Conservation (phyloP, 2,797 vertebrate genomes). For the Oceanodroma leucorhoa region DNA sequence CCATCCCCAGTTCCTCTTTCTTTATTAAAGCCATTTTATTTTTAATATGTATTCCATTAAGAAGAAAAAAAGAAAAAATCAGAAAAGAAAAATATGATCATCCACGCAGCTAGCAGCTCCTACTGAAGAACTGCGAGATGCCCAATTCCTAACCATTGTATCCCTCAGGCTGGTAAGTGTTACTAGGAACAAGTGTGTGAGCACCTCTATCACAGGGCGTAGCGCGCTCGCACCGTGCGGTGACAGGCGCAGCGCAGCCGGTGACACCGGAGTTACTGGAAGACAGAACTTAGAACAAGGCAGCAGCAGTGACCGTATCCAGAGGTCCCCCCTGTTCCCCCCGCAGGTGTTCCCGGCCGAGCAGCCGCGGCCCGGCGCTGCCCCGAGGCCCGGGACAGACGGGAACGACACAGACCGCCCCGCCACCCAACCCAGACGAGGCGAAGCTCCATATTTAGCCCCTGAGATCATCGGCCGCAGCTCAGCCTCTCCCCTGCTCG, state of each 20-base stretch:
- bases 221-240: neutral
- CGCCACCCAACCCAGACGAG: neutral
- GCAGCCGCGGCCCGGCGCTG: neutral
- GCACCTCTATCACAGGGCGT: neutral
- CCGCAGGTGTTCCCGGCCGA: neutral
- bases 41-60: neutral
- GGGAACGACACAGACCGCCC: neutral
- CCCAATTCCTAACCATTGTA: conserved; percentile 1
- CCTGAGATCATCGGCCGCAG: neutral
- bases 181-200: neutral
- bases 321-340: neutral
- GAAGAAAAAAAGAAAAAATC: neutral
- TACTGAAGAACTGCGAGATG: neutral
- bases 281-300: conserved; percentile 50
- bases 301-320: conserved; percentile 36
- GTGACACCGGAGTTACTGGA: neutral
- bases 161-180: neutral
- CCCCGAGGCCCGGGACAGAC: neutral
- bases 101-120: neutral
- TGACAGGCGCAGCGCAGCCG: neutral
- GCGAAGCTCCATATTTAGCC: neutral
- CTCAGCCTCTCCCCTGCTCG: neutral
- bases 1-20: conserved; percentile 71
- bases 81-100: neutral
- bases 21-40: conserved; percentile 46